Base-by-base conservation (phyloP, 2,113 vertebrate species). In the Nothoprocta perdicaria region DNA sequence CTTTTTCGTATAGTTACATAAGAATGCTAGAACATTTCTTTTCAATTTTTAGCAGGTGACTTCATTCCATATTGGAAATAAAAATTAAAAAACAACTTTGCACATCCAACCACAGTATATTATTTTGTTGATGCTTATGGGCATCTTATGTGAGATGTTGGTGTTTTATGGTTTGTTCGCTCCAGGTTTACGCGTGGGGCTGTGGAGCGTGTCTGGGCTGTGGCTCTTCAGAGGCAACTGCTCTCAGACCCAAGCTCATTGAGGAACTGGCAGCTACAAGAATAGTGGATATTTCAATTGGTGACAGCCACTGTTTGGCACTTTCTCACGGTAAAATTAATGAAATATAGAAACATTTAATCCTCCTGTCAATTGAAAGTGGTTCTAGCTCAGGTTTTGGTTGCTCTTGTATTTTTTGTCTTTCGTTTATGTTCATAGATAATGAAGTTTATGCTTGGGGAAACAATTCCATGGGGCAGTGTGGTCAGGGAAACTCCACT, bases 371-470 rank as follows among this genome's bases (percentile, higher is more conserved):
- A 22, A 7, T 52, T 52, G 84, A 80, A 89, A 86, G 16, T 55
- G 45, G 4, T 22, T 73, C 27, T 73, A n/a, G 89, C 83, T 91
- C 87, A 95, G 35, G 24, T 85, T 84, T 78, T 33, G 22, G 61
- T 82, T 92, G 71, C 22, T 23, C 9, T 48, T 22, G 21, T 48
- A 23, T 48, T 48, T 48, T 43, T 43, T 48, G 10, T 90, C 4
- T 26, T 82, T 93, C 75, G 29, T 71, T 93, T 72, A 22, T 95
- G 78, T 87, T 62, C 87, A 18, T 90, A 99, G 99, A 99, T 96
- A 99, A 99, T 81, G 99, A 99, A 97, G 99, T 99, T 86, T 99
- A 99, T 83, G 99, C 99, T 23, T 99, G 99, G 99, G 99, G 99
- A 29, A 99, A 99, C 97, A 99, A 99, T 96, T 99, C 99, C 21